phyloP scores from a whole-genome alignment of 2,797 vertebrate genomes.

The Takifugu ocellatus region DNA sequence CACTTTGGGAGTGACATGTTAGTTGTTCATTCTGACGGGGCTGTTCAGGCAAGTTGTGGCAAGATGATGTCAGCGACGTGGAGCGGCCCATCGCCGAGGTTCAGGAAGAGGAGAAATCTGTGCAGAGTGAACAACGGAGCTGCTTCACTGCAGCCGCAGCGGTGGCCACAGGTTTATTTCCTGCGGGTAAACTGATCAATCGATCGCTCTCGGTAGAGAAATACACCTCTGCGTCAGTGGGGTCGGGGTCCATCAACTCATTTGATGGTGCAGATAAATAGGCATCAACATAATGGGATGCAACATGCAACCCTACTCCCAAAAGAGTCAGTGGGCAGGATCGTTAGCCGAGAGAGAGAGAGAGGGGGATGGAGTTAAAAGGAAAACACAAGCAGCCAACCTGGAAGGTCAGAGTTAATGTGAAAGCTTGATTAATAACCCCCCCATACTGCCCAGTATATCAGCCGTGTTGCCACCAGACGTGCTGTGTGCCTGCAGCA shows the following conservation, averaged over 20 bases:
- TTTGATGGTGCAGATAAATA: constrained; percentile 43
- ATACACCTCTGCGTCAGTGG: constrained; percentile 17
- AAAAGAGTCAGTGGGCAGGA: constrained; percentile 5
- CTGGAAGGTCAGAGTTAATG: constrained; percentile 47
- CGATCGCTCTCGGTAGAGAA: background rate
- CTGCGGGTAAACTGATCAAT: background rate
- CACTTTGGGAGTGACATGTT: constrained; percentile 3
- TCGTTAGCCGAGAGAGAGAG: constrained; percentile 17
- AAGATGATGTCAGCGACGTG: constrained; percentile 22
- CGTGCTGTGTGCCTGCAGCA: constrained; percentile 30
- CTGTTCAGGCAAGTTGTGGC: constrained; percentile 31
- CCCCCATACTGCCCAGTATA: constrained; percentile 26
- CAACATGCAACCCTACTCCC: constrained; percentile 28
- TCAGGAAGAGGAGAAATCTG: constrained; percentile 19
- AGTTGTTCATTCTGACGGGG: constrained; percentile 13
- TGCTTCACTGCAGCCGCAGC: constrained; percentile 22
- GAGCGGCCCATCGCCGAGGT: constrained; percentile 17
- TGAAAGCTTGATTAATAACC: constrained; percentile 63
- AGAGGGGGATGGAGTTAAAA: constrained; percentile 7
- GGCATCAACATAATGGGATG: constrained; percentile 18
- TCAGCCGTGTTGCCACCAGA: constrained; percentile 27
- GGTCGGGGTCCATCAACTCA: constrained; percentile 28
- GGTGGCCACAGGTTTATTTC: constrained; percentile 23
- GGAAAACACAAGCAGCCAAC: constrained; percentile 28
- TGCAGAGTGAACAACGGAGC: constrained; percentile 40